Base-by-base conservation (phyloP, 2,113 vertebrate species). In the Nestor notabilis region DNA sequence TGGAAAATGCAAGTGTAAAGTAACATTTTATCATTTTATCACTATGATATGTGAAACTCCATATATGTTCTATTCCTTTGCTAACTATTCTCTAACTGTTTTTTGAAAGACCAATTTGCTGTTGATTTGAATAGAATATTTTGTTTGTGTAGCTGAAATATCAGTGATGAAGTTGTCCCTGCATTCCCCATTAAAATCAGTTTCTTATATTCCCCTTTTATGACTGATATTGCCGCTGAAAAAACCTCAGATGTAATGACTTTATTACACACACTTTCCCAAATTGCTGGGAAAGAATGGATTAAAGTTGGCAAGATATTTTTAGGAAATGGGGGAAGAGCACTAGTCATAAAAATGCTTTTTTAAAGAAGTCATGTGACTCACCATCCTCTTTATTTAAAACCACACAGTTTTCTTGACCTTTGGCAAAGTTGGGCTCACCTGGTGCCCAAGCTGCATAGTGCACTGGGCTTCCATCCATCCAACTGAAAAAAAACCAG, bases 401-500 rank as follows among this genome's bases (percentile, higher is more conserved):
- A 21, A 98, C 95, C 29, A 99, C 99, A 94, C 99, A 99, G 60
- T 98, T 98, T 97, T 99, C 98, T 93, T 99, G 98, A 69, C 91
- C 97, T 63, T 78, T 41, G 61, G 98, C 98, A 96, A 99, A 99
- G 96, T 98, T 99, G 58, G 99, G 99, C 85, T 99, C 99, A 64
- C 98, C 98, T 7, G 74, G 69, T 79, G 98, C 98, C 99, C 99
- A 99, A 4, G 99, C 97, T 17, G 98, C 96, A 35, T 97, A 99
- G 11, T 97, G 95, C 33, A 99, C 97, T 2, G 97, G 98, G 13
- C 97, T 98, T 68, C 98, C 98, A 75, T 99, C 98, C 88, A 98
- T 49, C 99, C 99, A 99, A 17, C 99, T 99, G 85, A 96, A 94
- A 91, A 79, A 68, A 89, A 44, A 0, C 13, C 49, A 39, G 44